Percentiles rank a stretch among this genome's conserved stretches.
These are phyloP conservation scores for Drosophila ironensis DNA, from an alignment of 1,140 invertebrate species.

Conservation along the genomic window DNA sequence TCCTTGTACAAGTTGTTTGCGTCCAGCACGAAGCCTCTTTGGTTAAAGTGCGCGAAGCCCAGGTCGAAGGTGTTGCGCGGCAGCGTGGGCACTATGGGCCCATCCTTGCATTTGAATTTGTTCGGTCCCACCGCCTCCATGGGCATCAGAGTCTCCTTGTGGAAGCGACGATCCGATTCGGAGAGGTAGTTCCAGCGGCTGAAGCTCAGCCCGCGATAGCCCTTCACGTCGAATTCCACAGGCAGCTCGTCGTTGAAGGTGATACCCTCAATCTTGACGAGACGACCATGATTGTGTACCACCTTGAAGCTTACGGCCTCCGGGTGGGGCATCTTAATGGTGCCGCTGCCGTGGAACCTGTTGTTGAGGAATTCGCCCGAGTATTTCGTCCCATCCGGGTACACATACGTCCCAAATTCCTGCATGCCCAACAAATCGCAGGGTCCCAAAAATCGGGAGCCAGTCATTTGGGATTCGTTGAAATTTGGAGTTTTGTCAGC, in stretches of 20 bases:
- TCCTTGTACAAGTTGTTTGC: neutral
- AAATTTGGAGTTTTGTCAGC: neutral
- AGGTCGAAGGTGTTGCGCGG: conserved; percentile 43
- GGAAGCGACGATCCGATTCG: conserved; percentile 40
- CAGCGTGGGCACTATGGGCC: conserved; percentile 1
- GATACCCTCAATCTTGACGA: conserved; percentile 40
- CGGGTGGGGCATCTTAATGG: conserved; percentile 12
- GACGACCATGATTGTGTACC: conserved; percentile 30
- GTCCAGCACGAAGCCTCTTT: conserved; percentile 2
- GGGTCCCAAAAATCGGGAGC: conserved; percentile 25
- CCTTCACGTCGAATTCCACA: conserved; percentile 21
- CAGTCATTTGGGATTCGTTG: conserved; percentile 4
- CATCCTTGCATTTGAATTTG: neutral
- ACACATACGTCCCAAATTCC: conserved; percentile 39
- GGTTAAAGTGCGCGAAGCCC: conserved; percentile 39
- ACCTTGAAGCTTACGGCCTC: conserved; percentile 35
- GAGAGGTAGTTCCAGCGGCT: conserved; percentile 48
- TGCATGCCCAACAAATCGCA: conserved; percentile 52
- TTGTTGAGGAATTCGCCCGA: conserved; percentile 40
- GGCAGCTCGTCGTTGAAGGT: conserved; percentile 39
- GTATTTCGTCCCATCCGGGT: conserved; percentile 55
- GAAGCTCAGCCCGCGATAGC: conserved; percentile 8
- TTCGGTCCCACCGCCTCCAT: conserved; percentile 32
- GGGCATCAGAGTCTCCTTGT: neutral
- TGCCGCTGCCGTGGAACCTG: conserved; percentile 58